Evolutionary conservation across 2,888 invertebrate species (phyloP).

Genomic region (Amphimallon solstitiale): DNA sequence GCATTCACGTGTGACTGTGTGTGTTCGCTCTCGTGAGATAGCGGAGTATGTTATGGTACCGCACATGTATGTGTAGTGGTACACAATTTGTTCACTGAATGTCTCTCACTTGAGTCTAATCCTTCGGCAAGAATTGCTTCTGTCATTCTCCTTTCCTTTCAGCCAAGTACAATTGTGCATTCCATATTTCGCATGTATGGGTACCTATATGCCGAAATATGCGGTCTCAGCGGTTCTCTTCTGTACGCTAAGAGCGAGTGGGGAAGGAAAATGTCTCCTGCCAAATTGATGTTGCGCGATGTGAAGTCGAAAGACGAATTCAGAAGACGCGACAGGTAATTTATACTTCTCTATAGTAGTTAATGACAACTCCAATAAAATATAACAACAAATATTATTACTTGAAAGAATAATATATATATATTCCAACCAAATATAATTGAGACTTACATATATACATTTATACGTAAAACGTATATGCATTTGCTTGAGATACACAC

Average conservation of each 20-base stretch:
- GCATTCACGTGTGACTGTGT: slow-evolving; percentile 1
- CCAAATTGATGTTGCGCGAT: not conserved
- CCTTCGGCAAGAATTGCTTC: slow-evolving; percentile 23
- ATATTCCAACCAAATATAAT: too few species aligned
- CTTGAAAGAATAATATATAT: too few species aligned
- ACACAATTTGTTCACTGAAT: slow-evolving; percentile 13
- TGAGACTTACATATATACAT: too few species aligned
- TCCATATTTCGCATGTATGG: not conserved
- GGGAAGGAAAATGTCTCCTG: not conserved
- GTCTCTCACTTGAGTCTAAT: slow-evolving; percentile 6
- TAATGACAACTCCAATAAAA: too few species aligned
- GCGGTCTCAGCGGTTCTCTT: slow-evolving; percentile 11
- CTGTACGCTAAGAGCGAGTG: not conserved
- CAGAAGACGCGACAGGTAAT: slow-evolving; percentile 15
- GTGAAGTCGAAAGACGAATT: slow-evolving; percentile 9
- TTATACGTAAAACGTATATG: too few species aligned
- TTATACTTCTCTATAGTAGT: not conserved
- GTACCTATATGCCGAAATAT: not conserved
- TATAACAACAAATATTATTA: too few species aligned
- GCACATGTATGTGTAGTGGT: not conserved
- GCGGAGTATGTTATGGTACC: not conserved
- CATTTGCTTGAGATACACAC: too few species aligned
- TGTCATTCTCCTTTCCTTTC: slow-evolving; percentile 8
- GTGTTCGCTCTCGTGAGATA: not conserved
- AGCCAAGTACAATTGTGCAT: slow-evolving; percentile 16